These are phyloP conservation scores for Cancer borealis DNA, from an alignment of 2,888 invertebrate species.

Conservation along the genomic window DNA sequence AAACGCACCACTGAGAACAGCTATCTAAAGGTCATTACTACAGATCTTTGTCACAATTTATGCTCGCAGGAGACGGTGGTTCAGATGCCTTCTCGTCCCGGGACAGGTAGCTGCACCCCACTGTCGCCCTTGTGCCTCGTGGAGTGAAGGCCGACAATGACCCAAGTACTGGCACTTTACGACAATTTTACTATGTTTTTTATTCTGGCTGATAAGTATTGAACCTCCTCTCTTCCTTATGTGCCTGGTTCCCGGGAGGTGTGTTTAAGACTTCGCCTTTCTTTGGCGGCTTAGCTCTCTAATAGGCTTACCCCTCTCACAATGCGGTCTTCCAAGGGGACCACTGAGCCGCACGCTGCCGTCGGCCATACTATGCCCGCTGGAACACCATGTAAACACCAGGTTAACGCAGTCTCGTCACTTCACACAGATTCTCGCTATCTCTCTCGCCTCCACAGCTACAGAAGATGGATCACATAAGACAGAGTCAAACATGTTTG, in stretches of 20 bases:
- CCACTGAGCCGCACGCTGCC: slow-evolving; percentile 18
- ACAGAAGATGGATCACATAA: background rate
- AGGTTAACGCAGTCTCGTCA: slow-evolving; percentile 42
- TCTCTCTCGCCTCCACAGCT: background rate
- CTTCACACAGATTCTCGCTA: slow-evolving; percentile 4
- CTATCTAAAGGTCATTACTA: slow-evolving; percentile 61
- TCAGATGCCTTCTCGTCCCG: background rate
- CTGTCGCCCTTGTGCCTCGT: slow-evolving; percentile 31
- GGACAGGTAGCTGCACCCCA: slow-evolving; percentile 6
- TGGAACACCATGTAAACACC: slow-evolving; percentile 57
- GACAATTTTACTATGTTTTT: slow-evolving; percentile 53
- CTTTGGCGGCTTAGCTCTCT: slow-evolving; percentile 31
- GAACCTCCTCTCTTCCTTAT: background rate
- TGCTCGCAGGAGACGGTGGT: slow-evolving; percentile 50
- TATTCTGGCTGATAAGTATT: slow-evolving; percentile 35
- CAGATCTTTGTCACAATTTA: slow-evolving; percentile 66
- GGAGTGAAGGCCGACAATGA: background rate
- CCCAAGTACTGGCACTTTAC: slow-evolving; percentile 21
- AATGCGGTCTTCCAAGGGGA: background rate
- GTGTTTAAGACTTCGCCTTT: slow-evolving; percentile 9
- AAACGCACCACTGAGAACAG: slow-evolving; percentile 14
- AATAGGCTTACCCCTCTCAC: slow-evolving; percentile 60
- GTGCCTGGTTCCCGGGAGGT: background rate
- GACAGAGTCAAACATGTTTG: background rate
- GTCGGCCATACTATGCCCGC: slow-evolving; percentile 7